Evolutionary conservation across 2,113 vertebrate genomes (phyloP), one percentile per base, ranked within the genome.

Genomic region (Panthera tigris): DNA sequence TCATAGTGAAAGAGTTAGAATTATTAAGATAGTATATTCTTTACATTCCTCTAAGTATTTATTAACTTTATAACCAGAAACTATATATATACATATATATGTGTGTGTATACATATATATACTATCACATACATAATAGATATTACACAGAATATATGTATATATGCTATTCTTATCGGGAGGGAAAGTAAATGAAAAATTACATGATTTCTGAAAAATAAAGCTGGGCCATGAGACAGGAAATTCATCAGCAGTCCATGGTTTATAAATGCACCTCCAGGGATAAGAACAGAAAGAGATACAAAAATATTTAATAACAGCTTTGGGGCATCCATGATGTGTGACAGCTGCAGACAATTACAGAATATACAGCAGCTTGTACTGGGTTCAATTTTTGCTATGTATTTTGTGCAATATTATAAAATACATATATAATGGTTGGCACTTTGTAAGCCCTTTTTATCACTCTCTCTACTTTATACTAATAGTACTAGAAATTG

Each of bases 181-280:
- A n/a, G 19, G 10, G 2, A 94, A 86, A 95, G 21, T 29, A 65
- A 92, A 65, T 65, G 48, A 92, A 88, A 91, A 92, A 92, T 66
- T 39, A 76, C 41, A 48, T 15, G 83, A 41, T 94, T 80, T 88
- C 48, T 88, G 36, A 80, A 94, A 88, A 61, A 80, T 68, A 69
- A 61, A 61, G 36, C 15, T 71, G 63, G 8, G 52, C 52, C 50
- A 31, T 61, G 65, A 71, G 63, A 88, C 25, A 25, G 50, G 88
- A 94, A 57, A 80, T 36, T 48, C 23, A 79, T 33, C 52, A 61
- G 61, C 14, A 71, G 65, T 71, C 65, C 36, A 14, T 21, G 52
- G 33, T 65, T 74, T 82, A 83, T 50, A 83, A 89, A 66, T n/a
- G n/a, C 52, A 83, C n/a, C 19, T 65, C n/a, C 10, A 88, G 33